Evolutionary conservation across 2,113 vertebrate species (phyloP), one percentile per base, ranked within the genome.

Genomic region (Amazona guildingii): DNA sequence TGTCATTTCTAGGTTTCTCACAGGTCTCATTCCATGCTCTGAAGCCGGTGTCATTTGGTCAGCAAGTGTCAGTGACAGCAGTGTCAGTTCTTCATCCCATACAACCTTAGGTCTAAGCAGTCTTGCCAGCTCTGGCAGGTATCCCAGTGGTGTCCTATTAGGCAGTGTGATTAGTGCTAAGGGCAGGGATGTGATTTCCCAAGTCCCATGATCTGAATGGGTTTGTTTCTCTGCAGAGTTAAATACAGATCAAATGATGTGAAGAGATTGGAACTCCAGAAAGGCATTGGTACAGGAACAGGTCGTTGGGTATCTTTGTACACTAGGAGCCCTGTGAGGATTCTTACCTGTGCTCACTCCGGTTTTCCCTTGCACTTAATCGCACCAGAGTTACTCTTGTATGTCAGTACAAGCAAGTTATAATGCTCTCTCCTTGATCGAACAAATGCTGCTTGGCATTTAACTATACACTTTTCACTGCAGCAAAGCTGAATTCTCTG

Each of bases 111-210:
- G 8, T 27, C 20, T 43, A 29, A 3, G 4, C 33, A 72, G 37
- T 17, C 52, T 76, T 12, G 52, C 33, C 10, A 4, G 73, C 49
- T 1, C 17, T 28, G 27, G 41, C 39, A 31, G 57, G 8, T 64
- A 31, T 44, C 48, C 21, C 4, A 4, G 6, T 2, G 10, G 6
- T 49, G 6, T 29, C 1, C 6, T 52, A 0, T 10, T 39, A 20
- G 73, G 41, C n/a, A 59, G 17, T 9, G 11, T 52, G 54, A 3
- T 57, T 31, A 29, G 63, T 1, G 7, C 68, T 46, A 13, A 35
- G 16, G 52, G 3, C n/a, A 27, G 46, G 41, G 17, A 1, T 8
- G 39, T 46, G 44, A 70, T 63, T 82, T 81, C 49, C 51, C 61
- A 68, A 59, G n/a, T 72, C 52, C 55, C 35, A 8, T 19, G 48